A percentile compares a stretch with the other conserved stretches of the same genome.
phyloP scores from a whole-genome alignment of 2,888 invertebrate genomes.

The Nemotelus pantherinus region DNA sequence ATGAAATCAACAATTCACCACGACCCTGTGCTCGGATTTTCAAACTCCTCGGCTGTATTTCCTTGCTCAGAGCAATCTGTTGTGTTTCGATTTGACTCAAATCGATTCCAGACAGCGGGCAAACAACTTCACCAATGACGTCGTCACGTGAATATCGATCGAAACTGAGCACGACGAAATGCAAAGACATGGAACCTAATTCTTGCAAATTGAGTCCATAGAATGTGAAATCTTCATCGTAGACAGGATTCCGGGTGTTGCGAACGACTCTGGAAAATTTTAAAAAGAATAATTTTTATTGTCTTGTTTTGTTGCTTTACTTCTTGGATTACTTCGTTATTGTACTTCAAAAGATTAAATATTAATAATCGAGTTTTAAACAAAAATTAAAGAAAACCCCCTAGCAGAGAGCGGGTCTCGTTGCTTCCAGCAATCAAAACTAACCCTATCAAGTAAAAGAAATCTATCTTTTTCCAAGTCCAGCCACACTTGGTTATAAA shows the following conservation, averaged over 20 bases:
- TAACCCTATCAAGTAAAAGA: too few species aligned
- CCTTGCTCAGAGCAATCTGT: slow-evolving; percentile 83
- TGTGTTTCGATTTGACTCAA: slow-evolving; percentile 78
- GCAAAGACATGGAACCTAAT: slow-evolving; percentile 87
- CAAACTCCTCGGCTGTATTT: slow-evolving; percentile 91
- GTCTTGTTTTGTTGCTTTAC: not conserved
- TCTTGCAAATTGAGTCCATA: slow-evolving; percentile 91
- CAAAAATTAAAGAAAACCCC: too few species aligned
- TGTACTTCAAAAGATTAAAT: too few species aligned
- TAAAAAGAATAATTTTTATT: not conserved
- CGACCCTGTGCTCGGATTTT: slow-evolving; percentile 94
- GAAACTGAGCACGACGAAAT: slow-evolving; percentile 93
- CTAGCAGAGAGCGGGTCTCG: too few species aligned
- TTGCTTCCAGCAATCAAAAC: too few species aligned
- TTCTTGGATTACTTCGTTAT: too few species aligned
- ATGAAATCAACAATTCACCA: slow-evolving; percentile 93
- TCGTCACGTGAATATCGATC: slow-evolving; percentile 98
- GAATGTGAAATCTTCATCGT: slow-evolving; percentile 99
- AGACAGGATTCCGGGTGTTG: slow-evolving; percentile 95
- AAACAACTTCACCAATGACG: slow-evolving; percentile 96
- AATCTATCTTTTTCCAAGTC: too few species aligned
- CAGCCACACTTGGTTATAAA: too few species aligned
- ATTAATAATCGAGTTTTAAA: too few species aligned
- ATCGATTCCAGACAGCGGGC: slow-evolving; percentile 75
- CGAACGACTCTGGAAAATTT: slow-evolving; percentile 78